Percentiles rank a stretch among this genome's conserved stretches.
These are phyloP conservation scores for Hyperoodon ampullatus DNA, from an alignment of 2,113 vertebrate genomes.

Conservation along the genomic window DNA sequence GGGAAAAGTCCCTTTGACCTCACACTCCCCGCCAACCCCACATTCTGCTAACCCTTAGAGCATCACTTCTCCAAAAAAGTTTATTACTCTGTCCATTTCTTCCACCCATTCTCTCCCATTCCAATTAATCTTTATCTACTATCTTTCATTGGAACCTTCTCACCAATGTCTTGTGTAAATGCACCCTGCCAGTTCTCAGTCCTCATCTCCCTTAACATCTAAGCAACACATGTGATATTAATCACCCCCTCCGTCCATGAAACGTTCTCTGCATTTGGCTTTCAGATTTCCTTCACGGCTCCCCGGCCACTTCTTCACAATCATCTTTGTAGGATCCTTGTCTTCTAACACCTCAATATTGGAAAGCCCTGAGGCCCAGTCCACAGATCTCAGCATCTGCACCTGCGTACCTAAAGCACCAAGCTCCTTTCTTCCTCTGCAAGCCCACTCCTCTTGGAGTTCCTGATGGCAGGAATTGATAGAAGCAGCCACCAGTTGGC, in stretches of 20 bases:
- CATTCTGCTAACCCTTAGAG: neutral
- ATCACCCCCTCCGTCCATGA: neutral
- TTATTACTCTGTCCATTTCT: neutral
- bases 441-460: neutral
- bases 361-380: neutral
- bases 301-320: neutral
- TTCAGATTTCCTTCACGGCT: neutral
- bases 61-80: neutral
- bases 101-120: neutral
- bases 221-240: neutral
- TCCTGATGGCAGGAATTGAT: neutral
- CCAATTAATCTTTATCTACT: neutral
- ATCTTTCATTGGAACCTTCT: neutral
- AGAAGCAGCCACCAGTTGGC: neutral
- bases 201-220: neutral
- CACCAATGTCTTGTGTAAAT: neutral
- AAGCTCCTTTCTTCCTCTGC: neutral
- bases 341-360: neutral
- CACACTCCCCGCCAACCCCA: accelerated
- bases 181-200: no score
- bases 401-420: neutral
- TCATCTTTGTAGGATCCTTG: neutral
- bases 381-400: neutral
- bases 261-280: neutral
- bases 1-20: neutral